Evolutionary conservation across 2,113 vertebrate species (phyloP), one percentile per base, ranked within the genome.

Genomic region (Panthera leo): DNA sequence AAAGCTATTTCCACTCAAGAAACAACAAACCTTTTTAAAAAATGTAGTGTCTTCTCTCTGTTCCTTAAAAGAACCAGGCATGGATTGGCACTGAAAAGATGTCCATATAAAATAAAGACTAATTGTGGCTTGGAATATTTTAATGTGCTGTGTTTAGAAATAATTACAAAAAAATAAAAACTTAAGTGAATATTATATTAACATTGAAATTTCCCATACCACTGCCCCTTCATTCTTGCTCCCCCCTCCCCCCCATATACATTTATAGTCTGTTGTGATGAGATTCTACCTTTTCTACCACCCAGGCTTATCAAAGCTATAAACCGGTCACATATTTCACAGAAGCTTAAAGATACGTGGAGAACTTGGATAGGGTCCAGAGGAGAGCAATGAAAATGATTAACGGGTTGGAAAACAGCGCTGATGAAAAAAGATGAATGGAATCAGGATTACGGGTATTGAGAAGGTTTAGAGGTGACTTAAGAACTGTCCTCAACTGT

Each of bases 301-400:
- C 39, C 76, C 88, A 94, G 93, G 91, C 95, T 98, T 98, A 97
- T 98, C 98, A 97, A 48, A 97, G 97, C 98, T 96, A 89, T 98
- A 98, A 98, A 98, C 87, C 10, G 82, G 94, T 97, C 98, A 97
- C 97, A 98, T 98, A 98, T 97, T 96, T 98, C 96, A 98, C 95
- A 98, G 95, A 96, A 96, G 97, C 95, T 98, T 98, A 97, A 98
- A 98, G 98, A 98, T 98, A 98, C 89, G 83, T 98, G 97, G 96
- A 95, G 94, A 98, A 97, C 93, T 97, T 98, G 96, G 97, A 98
- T 93, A 97, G 85, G 96, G 94, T 97, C 97, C 97, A 98, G 93
- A 68, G 89, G 96, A 98, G 89, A 98, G 97, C 97, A 97, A 98
- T 98, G 96, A 97, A 98, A 98, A 97, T 98, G 98, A 98, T 98